Base-by-base conservation (phyloP, 37 sponge, comb jelly and placozoan genomes). In the Hormiphora californensis region DNA sequence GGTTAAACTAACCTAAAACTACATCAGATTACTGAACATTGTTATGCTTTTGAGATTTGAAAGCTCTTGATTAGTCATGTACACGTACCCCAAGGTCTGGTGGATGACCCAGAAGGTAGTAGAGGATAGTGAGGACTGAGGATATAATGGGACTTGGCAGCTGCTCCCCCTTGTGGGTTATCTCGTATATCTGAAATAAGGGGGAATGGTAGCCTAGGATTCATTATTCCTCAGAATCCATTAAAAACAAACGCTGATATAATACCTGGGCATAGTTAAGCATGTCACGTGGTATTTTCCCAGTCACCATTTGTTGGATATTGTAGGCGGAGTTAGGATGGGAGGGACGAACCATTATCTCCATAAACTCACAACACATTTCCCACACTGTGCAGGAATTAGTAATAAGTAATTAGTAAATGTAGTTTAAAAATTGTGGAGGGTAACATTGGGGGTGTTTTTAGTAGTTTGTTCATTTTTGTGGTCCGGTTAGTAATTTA, bases 321-420 rank as follows among this genome's bases (percentile, higher is more conserved):
- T 73, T 73, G 81, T 73, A 73, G 25, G 44, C 35, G 46, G 40
- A 73, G 81, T 73, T 73, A 8, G 81, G 81, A 17, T 73, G 81
- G 12, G 81, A 73, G 38, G 81, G 81, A 43, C 81, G 41, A 46
- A 73, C 81, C 46, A 73, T 22, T 21, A 46, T 73, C 81, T 73
- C 81, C 81, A 73, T 1, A 41, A 43, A 73, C 81, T 73, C 81
- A 73, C 81, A 73, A 73, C 81, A 73, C 38, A 73, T 33, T 30
- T 73, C 44, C 81, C 81, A 73, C 19, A 73, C 81, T 73, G 81
- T 4, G 44, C 3, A 36, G 38, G 44, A 19, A 65, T 11, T 9
- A 59, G n/a, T 7, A 59, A 23, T 9, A 59, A n/a, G n/a, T n/a
- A n/a, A n/a, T n/a, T n/a, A n/a, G n/a, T n/a, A n/a, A n/a, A n/a